phyloP scores from a whole-genome alignment of 2,797 vertebrate genomes.

The Ambastaia sidthimunki region DNA sequence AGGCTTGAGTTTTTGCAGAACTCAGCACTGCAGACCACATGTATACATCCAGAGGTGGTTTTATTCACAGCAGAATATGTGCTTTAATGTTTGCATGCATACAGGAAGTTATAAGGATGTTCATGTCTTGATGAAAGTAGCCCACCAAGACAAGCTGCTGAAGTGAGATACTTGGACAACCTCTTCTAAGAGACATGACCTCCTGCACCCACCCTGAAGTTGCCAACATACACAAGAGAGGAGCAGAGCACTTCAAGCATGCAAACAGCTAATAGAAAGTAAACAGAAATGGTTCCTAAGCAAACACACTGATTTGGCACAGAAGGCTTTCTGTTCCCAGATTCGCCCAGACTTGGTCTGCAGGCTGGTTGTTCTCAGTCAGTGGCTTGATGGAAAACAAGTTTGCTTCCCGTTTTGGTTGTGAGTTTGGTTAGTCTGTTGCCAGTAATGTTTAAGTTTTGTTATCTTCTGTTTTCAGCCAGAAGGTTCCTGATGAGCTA shows the following conservation, averaged over 20 bases:
- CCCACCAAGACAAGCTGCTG: not conserved
- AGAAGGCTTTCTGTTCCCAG: not conserved
- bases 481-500: not conserved
- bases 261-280: slow-evolving; percentile 44
- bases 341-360: slow-evolving; percentile 15
- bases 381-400: slow-evolving; percentile 5
- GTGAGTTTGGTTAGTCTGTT: not conserved
- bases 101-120: slow-evolving; percentile 9
- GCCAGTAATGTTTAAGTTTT: not conserved
- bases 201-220: slow-evolving; percentile 46
- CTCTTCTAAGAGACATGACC: slow-evolving; percentile 44
- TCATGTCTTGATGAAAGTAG: slow-evolving; percentile 2
- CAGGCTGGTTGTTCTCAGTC: slow-evolving; percentile 7
- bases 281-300: slow-evolving; percentile 42
- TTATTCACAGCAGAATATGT: not conserved
- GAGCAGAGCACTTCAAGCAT: slow-evolving; percentile 36
- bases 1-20: not conserved
- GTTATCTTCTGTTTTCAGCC: not conserved
- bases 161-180: slow-evolving; percentile 2
- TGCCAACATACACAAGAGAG: slow-evolving; percentile 23
- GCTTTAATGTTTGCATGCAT: slow-evolving; percentile 3
- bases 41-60: not conserved
- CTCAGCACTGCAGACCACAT: not conserved
- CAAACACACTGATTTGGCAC: slow-evolving; percentile 33
- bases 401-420: slow-evolving; percentile 37